Percentiles rank a stretch among this genome's conserved stretches.
These are phyloP conservation scores for Yoshiicerus persimilis DNA, from an alignment of 1,140 invertebrate species.

Conservation along the genomic window DNA sequence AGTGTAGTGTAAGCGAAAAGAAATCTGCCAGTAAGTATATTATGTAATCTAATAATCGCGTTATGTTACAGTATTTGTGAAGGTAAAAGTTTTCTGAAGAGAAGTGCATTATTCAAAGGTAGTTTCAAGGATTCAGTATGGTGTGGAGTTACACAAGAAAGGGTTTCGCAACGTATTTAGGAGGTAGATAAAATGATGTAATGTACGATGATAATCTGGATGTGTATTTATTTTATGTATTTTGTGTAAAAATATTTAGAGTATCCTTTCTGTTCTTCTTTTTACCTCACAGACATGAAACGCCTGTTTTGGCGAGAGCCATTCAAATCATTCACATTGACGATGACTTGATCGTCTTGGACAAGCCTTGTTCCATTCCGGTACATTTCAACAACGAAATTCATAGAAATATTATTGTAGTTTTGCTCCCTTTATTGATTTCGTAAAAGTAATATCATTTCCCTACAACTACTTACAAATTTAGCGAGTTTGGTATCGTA, in stretches of 20 bases:
- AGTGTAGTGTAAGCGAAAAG: no score
- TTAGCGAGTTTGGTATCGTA: not conserved
- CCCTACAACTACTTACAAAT: not conserved
- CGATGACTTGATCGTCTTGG: constrained; percentile 79
- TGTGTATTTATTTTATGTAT: not conserved
- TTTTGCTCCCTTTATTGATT: not conserved
- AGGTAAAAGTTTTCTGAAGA: no score
- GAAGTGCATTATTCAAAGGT: no score
- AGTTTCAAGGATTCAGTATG: no score
- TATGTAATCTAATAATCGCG: no score
- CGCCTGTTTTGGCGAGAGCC: constrained; percentile 69
- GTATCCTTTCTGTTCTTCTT: not conserved
- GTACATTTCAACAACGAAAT: constrained; percentile 55
- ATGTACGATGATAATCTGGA: no score
- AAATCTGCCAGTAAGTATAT: no score
- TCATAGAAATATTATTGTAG: not conserved
- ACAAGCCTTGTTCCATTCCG: constrained; percentile 87
- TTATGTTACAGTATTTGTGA: no score
- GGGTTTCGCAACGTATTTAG: no score
- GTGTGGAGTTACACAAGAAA: no score
- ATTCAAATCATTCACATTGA: constrained; percentile 78
- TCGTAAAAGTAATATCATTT: not conserved
- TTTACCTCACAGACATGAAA: constrained; percentile 67
- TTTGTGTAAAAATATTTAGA: not conserved
- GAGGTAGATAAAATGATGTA: no score